phyloP scores from a whole-genome alignment of 2,888 invertebrate genomes.

The Bellardia bayeri region DNA sequence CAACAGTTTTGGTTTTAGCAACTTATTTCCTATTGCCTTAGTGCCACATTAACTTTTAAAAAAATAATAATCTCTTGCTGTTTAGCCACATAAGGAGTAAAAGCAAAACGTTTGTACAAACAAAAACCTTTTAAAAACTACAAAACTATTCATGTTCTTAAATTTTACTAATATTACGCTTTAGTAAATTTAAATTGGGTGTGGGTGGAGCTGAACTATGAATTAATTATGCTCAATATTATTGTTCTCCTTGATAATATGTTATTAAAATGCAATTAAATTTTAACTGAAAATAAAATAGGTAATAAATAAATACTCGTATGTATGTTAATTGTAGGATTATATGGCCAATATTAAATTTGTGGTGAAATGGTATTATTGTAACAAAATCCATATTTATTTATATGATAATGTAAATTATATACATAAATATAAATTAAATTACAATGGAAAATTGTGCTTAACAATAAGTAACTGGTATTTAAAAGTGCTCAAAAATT shows the following conservation, averaged over 20 bases:
- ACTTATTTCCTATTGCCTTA: background rate
- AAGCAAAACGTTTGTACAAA: background rate
- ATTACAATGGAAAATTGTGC: too few relatives aligned
- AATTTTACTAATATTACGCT: background rate
- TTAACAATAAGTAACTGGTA: too few relatives aligned
- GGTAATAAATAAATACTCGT: too few relatives aligned
- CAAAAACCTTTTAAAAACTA: background rate
- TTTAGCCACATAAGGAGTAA: background rate
- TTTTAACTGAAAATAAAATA: background rate
- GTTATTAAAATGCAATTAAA: background rate
- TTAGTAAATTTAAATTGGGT: background rate
- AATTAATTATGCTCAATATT: background rate
- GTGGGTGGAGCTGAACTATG: background rate
- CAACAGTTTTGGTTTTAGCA: background rate
- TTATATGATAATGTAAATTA: too few relatives aligned
- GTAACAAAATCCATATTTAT: too few relatives aligned
- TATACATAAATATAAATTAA: too few relatives aligned
- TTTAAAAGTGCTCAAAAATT: too few relatives aligned
- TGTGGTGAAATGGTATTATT: too few relatives aligned
- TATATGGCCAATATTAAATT: too few relatives aligned
- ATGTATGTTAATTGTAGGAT: too few relatives aligned
- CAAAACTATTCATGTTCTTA: background rate
- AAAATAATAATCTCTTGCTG: background rate
- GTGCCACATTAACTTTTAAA: background rate
- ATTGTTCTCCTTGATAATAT: background rate